These are phyloP conservation scores for Cremastinae sp. DNA, from an alignment of 2,888 invertebrate genomes.

Conservation along the genomic window DNA sequence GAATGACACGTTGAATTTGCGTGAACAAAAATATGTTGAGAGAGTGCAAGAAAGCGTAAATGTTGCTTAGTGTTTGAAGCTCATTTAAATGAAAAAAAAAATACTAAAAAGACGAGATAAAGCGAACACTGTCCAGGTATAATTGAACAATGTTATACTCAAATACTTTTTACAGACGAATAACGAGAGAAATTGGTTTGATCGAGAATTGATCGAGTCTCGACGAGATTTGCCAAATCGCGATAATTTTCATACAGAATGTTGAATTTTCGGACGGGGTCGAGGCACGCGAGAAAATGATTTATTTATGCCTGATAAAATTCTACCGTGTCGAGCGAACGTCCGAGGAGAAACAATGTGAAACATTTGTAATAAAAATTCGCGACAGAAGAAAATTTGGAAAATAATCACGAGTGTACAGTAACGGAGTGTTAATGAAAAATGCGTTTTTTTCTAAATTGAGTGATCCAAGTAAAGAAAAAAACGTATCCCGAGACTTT, in stretches of 20 bases:
- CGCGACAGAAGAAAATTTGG: neutral
- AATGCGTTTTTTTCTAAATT: conserved; percentile 45
- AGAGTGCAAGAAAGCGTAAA: conserved; percentile 28
- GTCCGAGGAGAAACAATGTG: neutral
- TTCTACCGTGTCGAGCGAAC: neutral
- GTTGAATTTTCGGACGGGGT: conserved; percentile 41
- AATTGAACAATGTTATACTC: conserved; percentile 40
- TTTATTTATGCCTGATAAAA: conserved; percentile 15
- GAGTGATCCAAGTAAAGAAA: conserved; percentile 63
- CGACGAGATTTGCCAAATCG: neutral
- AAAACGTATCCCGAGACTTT: conserved; percentile 65
- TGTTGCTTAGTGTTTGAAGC: conserved; percentile 30
- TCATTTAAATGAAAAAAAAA: conserved; percentile 7
- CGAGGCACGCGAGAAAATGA: neutral
- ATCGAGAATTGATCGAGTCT: conserved; percentile 1
- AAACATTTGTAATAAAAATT: conserved; percentile 21
- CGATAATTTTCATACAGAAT: conserved; percentile 27
- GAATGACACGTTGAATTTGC: conserved; percentile 43
- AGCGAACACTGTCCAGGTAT: conserved; percentile 53
- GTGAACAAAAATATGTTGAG: conserved; percentile 9
- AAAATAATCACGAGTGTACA: conserved; percentile 2
- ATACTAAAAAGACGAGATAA: conserved; percentile 15
- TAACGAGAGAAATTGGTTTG: too few relatives aligned
- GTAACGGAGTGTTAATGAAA: conserved; percentile 14
- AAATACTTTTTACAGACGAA: neutral